Percentiles rank a stretch among this genome's conserved stretches.
These are phyloP conservation scores for Temnothorax unifasciatus DNA, from an alignment of 2,888 invertebrate species.

Conservation along the genomic window DNA sequence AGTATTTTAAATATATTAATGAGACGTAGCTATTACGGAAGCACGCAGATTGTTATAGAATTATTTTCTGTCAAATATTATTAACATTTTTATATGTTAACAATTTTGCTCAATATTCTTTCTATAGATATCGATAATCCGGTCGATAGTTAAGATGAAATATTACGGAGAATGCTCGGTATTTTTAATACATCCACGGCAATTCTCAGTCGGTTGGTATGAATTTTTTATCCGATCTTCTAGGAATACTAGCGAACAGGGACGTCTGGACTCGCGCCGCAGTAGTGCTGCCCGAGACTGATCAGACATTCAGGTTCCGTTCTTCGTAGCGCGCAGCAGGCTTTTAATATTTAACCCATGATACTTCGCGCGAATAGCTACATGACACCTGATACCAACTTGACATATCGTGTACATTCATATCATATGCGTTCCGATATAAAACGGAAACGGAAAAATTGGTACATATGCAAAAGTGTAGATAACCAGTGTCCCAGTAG, in stretches of 20 bases:
- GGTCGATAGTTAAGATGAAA: background rate
- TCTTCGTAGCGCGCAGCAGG: slow-evolving; percentile 12
- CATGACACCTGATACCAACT: slow-evolving; percentile 33
- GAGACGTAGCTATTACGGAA: background rate
- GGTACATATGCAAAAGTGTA: background rate
- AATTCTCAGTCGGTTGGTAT: slow-evolving; percentile 20
- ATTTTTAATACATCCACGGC: slow-evolving; percentile 11
- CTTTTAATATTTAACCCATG: slow-evolving; percentile 49
- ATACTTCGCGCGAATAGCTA: slow-evolving; percentile 25
- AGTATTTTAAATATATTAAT: background rate
- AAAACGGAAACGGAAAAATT: slow-evolving; percentile 4
- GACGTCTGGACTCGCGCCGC: slow-evolving; percentile 9
- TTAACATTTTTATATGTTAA: background rate
- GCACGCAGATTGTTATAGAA: background rate
- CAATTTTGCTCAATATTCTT: background rate
- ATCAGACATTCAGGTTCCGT: slow-evolving; percentile 52
- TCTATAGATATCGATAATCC: background rate
- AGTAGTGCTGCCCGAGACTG: slow-evolving; percentile 44
- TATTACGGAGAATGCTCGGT: background rate
- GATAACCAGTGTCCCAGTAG: background rate
- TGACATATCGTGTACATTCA: slow-evolving; percentile 15
- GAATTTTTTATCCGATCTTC: slow-evolving; percentile 43
- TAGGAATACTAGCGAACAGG: slow-evolving; percentile 4
- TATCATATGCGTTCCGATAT: background rate
- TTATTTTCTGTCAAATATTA: background rate